Percentiles rank a stretch among this genome's conserved stretches.
Evolutionary conservation across 2,888 invertebrate species (phyloP).

Genomic region (Drosophila mimetica): DNA sequence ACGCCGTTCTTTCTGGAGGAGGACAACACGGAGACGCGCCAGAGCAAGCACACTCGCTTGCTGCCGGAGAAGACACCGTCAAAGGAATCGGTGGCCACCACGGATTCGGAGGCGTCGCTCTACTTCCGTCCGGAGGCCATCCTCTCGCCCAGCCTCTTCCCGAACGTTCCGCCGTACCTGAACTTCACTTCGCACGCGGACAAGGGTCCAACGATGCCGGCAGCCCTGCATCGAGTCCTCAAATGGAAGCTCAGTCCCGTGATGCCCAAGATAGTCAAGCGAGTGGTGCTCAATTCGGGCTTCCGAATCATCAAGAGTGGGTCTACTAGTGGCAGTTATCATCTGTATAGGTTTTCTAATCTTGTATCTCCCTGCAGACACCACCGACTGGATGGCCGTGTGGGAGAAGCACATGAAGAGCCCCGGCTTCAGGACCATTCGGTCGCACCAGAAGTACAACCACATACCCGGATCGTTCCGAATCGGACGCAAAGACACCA

Average conservation of each 20-base stretch:
- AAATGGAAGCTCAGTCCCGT: conserved; percentile 98
- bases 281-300: conserved; percentile 93
- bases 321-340: conserved; percentile 30
- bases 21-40: conserved; percentile 70
- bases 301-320: conserved; percentile 94
- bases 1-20: conserved; percentile 77
- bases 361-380: conserved; percentile 86
- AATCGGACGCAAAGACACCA: conserved; percentile 96
- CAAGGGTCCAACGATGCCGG: conserved; percentile 87
- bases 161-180: conserved; percentile 91
- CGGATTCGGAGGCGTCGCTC: conserved; percentile 61
- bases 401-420: conserved; percentile 99
- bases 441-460: conserved; percentile 97
- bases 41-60: conserved; percentile 75
- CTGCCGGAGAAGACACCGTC: conserved; percentile 47
- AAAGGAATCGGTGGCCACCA: conserved; percentile 56
- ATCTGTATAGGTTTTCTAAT: background rate
- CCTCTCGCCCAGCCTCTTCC: conserved; percentile 88
- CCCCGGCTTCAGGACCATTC: conserved; percentile 91
- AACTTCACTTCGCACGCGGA: conserved; percentile 90
- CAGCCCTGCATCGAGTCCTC: conserved; percentile 90
- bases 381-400: conserved; percentile 96
- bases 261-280: conserved; percentile 96
- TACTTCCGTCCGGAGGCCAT: conserved; percentile 81
- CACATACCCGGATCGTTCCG: conserved; percentile 99